A percentile compares a stretch with the other conserved stretches of the same genome.
These are phyloP conservation scores for Labia minor DNA, from an alignment of 2,888 invertebrate genomes.

Conservation along the genomic window DNA sequence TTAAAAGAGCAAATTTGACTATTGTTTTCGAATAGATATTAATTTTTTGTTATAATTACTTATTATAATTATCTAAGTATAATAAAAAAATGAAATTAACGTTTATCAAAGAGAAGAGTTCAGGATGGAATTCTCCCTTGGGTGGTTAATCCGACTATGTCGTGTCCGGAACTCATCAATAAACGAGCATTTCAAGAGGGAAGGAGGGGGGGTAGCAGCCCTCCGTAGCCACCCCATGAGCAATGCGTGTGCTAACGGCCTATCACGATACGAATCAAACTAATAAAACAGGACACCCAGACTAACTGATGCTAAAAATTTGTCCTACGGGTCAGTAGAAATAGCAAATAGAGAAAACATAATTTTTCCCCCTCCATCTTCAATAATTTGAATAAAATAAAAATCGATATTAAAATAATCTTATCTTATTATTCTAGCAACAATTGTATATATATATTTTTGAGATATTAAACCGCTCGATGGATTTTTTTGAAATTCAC, in stretches of 20 bases:
- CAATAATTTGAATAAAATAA: too few species aligned
- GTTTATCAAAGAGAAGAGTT: background rate
- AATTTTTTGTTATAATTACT: too few species aligned
- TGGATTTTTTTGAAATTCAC: too few species aligned
- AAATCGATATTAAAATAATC: too few species aligned
- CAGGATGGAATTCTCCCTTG: background rate
- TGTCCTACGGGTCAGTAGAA: too few species aligned
- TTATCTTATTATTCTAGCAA: too few species aligned
- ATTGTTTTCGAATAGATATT: too few species aligned
- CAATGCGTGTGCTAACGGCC: background rate
- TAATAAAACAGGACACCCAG: background rate
- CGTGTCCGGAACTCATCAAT: slow-evolving; percentile 13
- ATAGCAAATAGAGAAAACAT: too few species aligned
- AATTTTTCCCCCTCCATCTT: too few species aligned
- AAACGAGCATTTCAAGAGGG: background rate
- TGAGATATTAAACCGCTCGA: too few species aligned
- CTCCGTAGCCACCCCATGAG: background rate
- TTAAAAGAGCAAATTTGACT: too few species aligned
- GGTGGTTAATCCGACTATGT: background rate
- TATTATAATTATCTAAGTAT: background rate
- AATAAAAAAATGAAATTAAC: slow-evolving; percentile 1
- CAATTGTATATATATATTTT: too few species aligned
- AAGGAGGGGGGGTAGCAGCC: background rate
- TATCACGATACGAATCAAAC: slow-evolving; percentile 1
- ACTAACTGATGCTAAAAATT: background rate